Conservation (phyloP, 2,888 invertebrate genomes). For the Tenthredo mesomela region DNA sequence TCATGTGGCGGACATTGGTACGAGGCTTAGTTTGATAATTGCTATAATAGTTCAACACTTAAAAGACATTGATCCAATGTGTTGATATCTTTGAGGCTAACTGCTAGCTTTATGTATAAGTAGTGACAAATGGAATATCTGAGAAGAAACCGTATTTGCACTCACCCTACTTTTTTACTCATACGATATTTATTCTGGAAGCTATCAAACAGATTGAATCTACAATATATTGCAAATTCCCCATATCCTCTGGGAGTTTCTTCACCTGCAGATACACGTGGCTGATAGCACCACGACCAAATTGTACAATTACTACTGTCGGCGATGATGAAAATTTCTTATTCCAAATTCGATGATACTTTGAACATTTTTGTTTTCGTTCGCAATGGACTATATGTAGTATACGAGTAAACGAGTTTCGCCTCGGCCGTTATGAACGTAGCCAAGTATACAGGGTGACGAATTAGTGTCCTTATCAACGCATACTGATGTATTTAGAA, state of each 20-base stretch:
- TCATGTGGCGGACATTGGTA: background rate
- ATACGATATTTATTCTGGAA: background rate
- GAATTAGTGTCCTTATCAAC: background rate
- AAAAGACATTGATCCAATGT: background rate
- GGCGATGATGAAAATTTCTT: background rate
- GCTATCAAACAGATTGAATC: background rate
- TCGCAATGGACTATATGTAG: conserved; percentile 5
- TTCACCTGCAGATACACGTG: background rate
- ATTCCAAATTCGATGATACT: background rate
- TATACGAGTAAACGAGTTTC: conserved; percentile 10
- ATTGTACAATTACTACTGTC: background rate
- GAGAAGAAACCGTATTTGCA: background rate
- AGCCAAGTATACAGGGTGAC: conserved; percentile 39
- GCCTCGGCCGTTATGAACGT: conserved; percentile 16
- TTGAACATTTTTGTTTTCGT: conserved; percentile 14
- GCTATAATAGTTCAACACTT: background rate
- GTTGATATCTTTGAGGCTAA: background rate
- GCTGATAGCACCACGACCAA: background rate
- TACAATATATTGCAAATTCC: background rate
- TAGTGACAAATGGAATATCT: conserved; percentile 4
- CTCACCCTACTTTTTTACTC: conserved; percentile 13
- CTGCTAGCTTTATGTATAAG: background rate
- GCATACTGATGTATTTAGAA: background rate
- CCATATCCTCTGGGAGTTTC: background rate
- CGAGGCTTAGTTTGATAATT: background rate